Base-by-base conservation (phyloP, 2,113 vertebrate species). In the Pomatostomus ruficeps region DNA sequence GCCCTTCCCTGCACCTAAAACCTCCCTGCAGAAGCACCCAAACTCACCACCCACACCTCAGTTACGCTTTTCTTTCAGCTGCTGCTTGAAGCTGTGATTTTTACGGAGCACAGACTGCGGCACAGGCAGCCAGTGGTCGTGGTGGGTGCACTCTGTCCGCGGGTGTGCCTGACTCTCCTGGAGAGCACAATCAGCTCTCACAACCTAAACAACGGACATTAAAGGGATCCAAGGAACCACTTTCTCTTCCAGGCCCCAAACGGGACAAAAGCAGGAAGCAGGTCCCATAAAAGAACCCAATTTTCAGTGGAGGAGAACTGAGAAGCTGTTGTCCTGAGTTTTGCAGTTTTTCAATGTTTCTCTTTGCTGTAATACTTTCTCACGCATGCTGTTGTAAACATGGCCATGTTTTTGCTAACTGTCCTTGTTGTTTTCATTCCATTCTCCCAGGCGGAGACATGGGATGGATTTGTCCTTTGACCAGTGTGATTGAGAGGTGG, bases 271-370 rank as follows among this genome's bases (percentile, higher is more conserved):
- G 15, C 2, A 63, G 17, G 35, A 78, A 67, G 22, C 24, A 36
- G 51, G 12, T 24, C 20, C 42, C n/a, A 14, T 0, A 42, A 12
- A 72, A 68, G 21, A 36, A 8, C 7, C 1, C 4, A 7, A 19
- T 10, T 63, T 13, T 9, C 51, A 16, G 11, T 2, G 25, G 2
- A n/a, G 38, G 23, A 72, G 25, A 58, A 55, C 7, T 13, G 62
- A n/a, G 13, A 55, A n/a, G n/a, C n/a, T n/a, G n/a, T n/a, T n/a
- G n/a, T n/a, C n/a, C n/a, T n/a, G n/a, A n/a, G n/a, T n/a, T n/a
- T n/a, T n/a, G n/a, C n/a, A n/a, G n/a, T n/a, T n/a, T n/a, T n/a
- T n/a, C n/a, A n/a, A n/a, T n/a, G n/a, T n/a, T n/a, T n/a, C n/a
- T n/a, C n/a, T n/a, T n/a, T n/a, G n/a, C n/a, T n/a, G n/a, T n/a